Base-by-base conservation (phyloP, 2,888 invertebrate species). In the Drosophila phalerata region DNA sequence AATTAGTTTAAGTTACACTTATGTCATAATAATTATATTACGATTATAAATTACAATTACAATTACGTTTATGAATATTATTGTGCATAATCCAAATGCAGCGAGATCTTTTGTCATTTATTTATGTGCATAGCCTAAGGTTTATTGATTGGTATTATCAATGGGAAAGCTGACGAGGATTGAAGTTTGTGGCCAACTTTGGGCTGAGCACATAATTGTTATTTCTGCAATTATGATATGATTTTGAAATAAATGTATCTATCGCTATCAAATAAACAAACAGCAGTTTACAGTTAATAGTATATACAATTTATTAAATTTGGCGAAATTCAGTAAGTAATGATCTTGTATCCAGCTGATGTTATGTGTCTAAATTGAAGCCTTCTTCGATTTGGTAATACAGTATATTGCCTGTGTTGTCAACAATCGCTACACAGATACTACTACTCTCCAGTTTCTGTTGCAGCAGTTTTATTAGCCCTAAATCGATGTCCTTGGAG, bases 351-450 rank as follows among this genome's bases (percentile, higher is more conserved):
- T 25, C 3, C 13, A n/a, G 25, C 4, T n/a, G 1, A 13, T 45
- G 38, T 38, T 17, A 38, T 10, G 38, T 38, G 8, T 30, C 15
- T 32, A 10, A 56, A 3, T 19, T n/a, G 15, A 91, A 74, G 61
- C 90, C 91, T 83, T 91, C 73, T 15, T 80, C 75, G 61, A 93
- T 79, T 92, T 93, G 89, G 91, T 94, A 93, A 75, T 93, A 94
- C 9, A 94, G 90, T 63, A 93, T 92, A 3, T 93, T 93, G 5
- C 93, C 93, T 51, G 93, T 93, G 3, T 92, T 84, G 68, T 93
- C 92, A 9, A 93, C 91, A 22, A 94, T 90, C 9, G 92, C 93
- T n/a, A 93, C 64, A 37, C 92, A 72, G 37, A 85, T 78, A 70
- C 75, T 62, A 48, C 86, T 85, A 56, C 53, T 6, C 5, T 28